These are phyloP conservation scores for Masticophis lateralis DNA, from an alignment of 2,797 vertebrate genomes.

Conservation along the genomic window DNA sequence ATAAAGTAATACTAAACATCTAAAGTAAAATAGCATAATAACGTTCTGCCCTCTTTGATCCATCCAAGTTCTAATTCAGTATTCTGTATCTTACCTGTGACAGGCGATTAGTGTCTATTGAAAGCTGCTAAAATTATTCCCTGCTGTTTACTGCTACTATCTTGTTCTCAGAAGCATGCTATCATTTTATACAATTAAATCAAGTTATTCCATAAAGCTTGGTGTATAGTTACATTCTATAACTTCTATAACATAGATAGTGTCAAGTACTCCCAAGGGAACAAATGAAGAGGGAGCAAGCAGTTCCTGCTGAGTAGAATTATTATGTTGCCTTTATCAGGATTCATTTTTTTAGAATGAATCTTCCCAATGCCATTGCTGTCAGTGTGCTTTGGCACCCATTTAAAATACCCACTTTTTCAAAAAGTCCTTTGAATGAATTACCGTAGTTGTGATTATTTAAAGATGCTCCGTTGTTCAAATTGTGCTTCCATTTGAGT, in stretches of 20 bases:
- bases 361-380: background rate
- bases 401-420: constrained; percentile 13
- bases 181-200: background rate
- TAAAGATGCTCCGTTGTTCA: background rate
- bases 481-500: background rate
- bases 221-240: background rate
- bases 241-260: background rate
- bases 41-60: background rate
- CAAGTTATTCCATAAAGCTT: background rate
- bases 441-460: background rate
- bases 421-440: background rate
- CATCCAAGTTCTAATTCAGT: background rate
- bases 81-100: background rate
- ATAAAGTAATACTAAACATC: background rate
- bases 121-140: background rate
- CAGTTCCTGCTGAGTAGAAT: background rate
- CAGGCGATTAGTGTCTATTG: background rate
- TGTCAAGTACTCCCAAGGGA: background rate
- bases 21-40: background rate
- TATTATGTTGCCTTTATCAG: background rate
- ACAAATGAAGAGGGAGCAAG: background rate
- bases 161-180: background rate
- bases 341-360: background rate
- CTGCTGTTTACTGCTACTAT: background rate
- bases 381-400: background rate